Evolutionary conservation across 2,888 invertebrate genomes (phyloP).

Genomic region (Clunio marinus): DNA sequence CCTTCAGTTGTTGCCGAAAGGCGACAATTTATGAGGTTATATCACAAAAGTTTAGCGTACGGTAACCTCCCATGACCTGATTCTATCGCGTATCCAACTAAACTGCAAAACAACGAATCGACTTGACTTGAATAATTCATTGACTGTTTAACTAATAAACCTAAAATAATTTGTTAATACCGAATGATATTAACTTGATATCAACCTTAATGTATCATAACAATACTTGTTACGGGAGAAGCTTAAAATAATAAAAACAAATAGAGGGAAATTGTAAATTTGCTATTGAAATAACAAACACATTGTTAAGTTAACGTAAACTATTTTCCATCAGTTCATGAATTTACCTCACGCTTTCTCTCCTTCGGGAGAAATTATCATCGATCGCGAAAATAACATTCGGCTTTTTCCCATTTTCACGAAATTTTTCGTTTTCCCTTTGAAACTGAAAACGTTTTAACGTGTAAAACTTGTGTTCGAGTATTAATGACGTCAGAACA

Average conservation of each 20-base stretch:
- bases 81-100: no score
- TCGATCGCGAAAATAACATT: conserved; percentile 1
- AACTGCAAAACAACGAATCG: background rate
- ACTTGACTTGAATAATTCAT: background rate
- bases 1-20: no score
- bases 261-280: background rate
- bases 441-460: background rate
- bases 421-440: background rate
- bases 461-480: no score
- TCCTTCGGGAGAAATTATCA: no score
- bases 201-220: no score
- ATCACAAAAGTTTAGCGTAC: background rate
- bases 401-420: background rate
- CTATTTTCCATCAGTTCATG: background rate
- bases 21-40: no score
- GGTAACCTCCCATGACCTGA: background rate
- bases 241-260: background rate
- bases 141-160: background rate
- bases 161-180: background rate
- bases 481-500: conserved; percentile 27
- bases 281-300: background rate
- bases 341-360: background rate
- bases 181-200: background rate
- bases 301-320: background rate
- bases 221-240: no score